phyloP scores from a whole-genome alignment of 2,113 vertebrate species.

The Typhlomys cinereus region DNA sequence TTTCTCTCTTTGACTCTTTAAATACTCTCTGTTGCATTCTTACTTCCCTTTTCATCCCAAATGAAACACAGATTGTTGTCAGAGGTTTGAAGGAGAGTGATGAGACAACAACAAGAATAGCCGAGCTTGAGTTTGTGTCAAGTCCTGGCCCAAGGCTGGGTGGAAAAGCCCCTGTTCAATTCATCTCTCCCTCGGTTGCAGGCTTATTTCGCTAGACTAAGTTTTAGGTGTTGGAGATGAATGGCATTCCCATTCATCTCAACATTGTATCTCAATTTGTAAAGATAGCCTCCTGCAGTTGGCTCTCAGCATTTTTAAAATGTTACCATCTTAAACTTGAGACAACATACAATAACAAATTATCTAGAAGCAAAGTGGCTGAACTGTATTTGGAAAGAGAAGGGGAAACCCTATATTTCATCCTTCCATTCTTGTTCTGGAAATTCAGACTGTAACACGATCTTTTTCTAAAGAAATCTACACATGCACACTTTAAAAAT shows the following conservation, averaged over 20 bases:
- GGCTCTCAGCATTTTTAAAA: constrained; percentile 84
- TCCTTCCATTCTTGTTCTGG: constrained; percentile 74
- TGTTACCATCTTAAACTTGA: constrained; percentile 82
- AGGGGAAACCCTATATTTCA: constrained; percentile 69
- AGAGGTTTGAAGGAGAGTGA: constrained; percentile 1
- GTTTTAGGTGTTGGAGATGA: constrained; percentile 82
- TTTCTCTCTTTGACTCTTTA: constrained; percentile 60
- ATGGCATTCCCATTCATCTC: constrained; percentile 82
- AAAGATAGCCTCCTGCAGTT: constrained; percentile 84
- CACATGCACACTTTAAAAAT: constrained; percentile 13
- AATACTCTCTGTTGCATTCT: constrained; percentile 15
- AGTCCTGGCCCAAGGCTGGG: background rate
- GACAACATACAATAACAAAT: constrained; percentile 83
- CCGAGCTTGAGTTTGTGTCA: background rate
- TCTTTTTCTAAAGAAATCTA: constrained; percentile 73
- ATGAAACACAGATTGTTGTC: constrained; percentile 55
- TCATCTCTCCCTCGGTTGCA: constrained; percentile 71
- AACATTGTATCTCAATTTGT: constrained; percentile 86
- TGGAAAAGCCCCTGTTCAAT: no score
- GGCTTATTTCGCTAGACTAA: constrained; percentile 77
- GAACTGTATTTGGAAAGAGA: constrained; percentile 75
- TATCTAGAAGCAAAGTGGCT: constrained; percentile 79
- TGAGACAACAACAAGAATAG: background rate
- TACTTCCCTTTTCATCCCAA: background rate
- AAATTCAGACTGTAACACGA: constrained; percentile 75